Evolutionary conservation across 2,797 vertebrate species (phyloP).

Genomic region (Glossophaga mutica): DNA sequence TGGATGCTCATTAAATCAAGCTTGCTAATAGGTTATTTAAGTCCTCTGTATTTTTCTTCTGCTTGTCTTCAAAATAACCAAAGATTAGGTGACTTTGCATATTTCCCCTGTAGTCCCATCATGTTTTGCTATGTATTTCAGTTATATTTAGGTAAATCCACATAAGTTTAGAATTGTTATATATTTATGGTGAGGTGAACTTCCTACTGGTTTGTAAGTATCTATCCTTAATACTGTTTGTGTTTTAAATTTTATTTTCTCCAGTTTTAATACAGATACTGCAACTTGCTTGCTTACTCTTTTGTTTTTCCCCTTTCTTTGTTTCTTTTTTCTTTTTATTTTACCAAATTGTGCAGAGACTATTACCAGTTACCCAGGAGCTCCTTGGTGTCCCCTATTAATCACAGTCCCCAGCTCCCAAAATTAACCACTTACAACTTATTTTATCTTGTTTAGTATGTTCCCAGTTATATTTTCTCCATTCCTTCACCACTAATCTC

Average conservation of each 20-base stretch:
- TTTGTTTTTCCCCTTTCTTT: not conserved
- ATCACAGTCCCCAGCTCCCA: not conserved
- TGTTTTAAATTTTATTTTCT: not conserved
- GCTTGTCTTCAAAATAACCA: not conserved
- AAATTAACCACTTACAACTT: not conserved
- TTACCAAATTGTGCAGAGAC: not conserved
- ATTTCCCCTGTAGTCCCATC: not conserved
- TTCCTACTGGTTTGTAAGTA: not conserved
- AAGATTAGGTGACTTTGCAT: not conserved
- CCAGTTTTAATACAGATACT: not conserved
- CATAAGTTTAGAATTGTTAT: too few relatives aligned
- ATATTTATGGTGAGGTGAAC: not conserved
- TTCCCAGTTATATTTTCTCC: not conserved
- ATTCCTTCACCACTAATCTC: not conserved
- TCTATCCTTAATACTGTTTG: not conserved
- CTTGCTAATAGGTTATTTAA: not conserved
- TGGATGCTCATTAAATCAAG: not conserved
- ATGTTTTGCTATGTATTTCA: too few relatives aligned
- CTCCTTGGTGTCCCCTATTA: not conserved
- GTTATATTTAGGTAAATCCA: too few relatives aligned
- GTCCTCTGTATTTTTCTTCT: not conserved
- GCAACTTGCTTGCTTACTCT: not conserved
- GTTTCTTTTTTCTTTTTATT: not conserved
- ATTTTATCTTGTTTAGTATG: not conserved
- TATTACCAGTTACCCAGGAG: not conserved